Base-by-base conservation (phyloP, 2,888 invertebrate species). In the Hyalella azteca region DNA sequence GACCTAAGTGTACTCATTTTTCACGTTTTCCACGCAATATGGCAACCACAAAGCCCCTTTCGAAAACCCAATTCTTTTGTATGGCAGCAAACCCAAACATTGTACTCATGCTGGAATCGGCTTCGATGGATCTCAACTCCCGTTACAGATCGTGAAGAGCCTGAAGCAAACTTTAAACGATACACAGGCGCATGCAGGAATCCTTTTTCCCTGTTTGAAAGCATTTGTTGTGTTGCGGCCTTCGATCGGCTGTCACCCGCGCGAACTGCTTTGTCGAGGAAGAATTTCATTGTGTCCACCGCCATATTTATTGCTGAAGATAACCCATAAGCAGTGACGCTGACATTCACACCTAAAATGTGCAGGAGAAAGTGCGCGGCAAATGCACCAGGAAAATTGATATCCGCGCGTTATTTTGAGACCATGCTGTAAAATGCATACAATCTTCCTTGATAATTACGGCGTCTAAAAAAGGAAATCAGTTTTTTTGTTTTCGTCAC, bases 11-110 rank as follows among this genome's bases (percentile, higher is more conserved):
- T 19, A 36, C 32, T 36, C 66, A 66, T 66, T 66, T 66, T 66
- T 66, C 66, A 66, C 66, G 66, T 66, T 29, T 36, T 66, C 66
- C 66, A 36, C 15, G 32, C 66, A 66, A 36, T 66, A 36, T 66
- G n/a, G 32, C 39, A 32, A 19, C 36, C 66, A 66, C 66, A 66
- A 66, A 59, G 19, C 36, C 36, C 29, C 66, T 22, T 54, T 54
- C 9, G 54, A 54, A 29, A 26, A 29, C 26, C 54, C 13, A 29
- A 54, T 54, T 54, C 54, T 54, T 54, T 54, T 54, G 54, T 54
- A 54, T 13, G 54, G 26, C 9, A 22, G 54, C 54, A 54, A 54
- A 54, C 54, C 54, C 54, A 54, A 54, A 54, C 54, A 54, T 29
- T 0, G 26, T 50, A 54, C 29, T 54, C 29, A 7, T 3, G 26